Evolutionary conservation across 2,113 vertebrate species (phyloP).

Genomic region (Phoxinus phoxinus): DNA sequence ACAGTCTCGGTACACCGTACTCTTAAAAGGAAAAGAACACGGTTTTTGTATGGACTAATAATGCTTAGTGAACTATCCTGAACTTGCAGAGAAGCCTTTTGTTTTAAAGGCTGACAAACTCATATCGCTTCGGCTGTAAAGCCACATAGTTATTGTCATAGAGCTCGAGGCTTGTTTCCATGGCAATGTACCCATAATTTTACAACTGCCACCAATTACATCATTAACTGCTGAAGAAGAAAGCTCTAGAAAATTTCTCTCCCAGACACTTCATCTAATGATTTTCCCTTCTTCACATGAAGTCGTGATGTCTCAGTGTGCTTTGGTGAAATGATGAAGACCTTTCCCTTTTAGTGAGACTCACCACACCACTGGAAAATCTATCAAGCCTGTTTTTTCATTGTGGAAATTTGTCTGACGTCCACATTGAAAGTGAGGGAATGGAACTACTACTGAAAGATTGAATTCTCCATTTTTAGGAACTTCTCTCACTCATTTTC

Average conservation of each 20-base stretch:
- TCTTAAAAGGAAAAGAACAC: neutral
- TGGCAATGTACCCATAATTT: conserved; percentile 21
- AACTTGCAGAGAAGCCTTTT: neutral
- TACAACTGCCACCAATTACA: conserved; percentile 32
- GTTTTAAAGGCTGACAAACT: neutral
- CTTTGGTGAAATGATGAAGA: conserved; percentile 18
- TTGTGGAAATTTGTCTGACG: conserved; percentile 51
- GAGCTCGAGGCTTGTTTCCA: conserved; percentile 29
- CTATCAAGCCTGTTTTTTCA: conserved; percentile 42
- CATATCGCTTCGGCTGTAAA: neutral
- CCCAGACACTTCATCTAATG: conserved; percentile 19
- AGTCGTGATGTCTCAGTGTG: neutral
- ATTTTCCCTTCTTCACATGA: conserved; percentile 12
- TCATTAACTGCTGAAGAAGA: conserved; percentile 13
- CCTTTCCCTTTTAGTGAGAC: conserved; percentile 9
- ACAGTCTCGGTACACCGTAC: neutral
- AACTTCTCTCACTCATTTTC: neutral
- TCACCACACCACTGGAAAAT: conserved; percentile 42
- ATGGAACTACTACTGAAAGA: conserved; percentile 25
- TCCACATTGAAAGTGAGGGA: conserved; percentile 39
- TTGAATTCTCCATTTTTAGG: conserved; percentile 2
- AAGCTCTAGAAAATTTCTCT: conserved; percentile 43
- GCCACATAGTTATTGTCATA: neutral
- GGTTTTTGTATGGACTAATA: neutral
- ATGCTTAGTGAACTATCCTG: neutral